A percentile compares a stretch with the other conserved stretches of the same genome.
phyloP scores from a whole-genome alignment of 2,888 invertebrate species.

The Tinea pellionella region DNA sequence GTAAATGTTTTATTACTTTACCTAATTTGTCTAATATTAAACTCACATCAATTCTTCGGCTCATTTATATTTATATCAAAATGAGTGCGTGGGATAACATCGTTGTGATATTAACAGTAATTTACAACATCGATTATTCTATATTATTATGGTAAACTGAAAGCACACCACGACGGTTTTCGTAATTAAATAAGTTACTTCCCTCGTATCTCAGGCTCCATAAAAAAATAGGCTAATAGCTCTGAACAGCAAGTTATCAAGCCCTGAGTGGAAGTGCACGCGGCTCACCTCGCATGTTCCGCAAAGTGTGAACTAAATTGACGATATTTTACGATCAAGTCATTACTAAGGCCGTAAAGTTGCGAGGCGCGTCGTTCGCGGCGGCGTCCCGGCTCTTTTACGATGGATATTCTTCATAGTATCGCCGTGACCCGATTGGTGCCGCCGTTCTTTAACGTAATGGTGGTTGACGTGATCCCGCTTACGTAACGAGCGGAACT shows the following conservation, averaged over 20 bases:
- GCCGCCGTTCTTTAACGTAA: background rate
- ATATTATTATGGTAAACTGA: background rate
- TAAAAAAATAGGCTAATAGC: slow-evolving; percentile 7
- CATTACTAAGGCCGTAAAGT: slow-evolving; percentile 53
- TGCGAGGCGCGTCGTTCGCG: slow-evolving; percentile 18
- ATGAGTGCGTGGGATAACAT: background rate
- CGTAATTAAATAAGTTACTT: background rate
- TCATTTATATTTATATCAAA: background rate
- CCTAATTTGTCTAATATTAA: background rate
- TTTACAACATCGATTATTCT: no score
- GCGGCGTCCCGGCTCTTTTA: slow-evolving; percentile 45
- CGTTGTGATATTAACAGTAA: no score
- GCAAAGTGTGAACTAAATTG: slow-evolving; percentile 60
- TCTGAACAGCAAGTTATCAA: background rate
- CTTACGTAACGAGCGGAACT: slow-evolving; percentile 36
- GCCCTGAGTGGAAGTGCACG: background rate
- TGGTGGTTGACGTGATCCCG: slow-evolving; percentile 29
- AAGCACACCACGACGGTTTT: background rate
- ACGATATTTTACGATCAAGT: slow-evolving; percentile 58
- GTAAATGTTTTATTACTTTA: background rate
- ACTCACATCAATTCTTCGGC: background rate
- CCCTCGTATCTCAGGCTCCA: background rate
- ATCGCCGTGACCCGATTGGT: slow-evolving; percentile 35
- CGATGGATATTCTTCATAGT: slow-evolving; percentile 32
- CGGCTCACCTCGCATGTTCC: slow-evolving; percentile 4